These are phyloP conservation scores for Neodon shergylaensis DNA, from an alignment of 2,113 vertebrate genomes.

Conservation along the genomic window DNA sequence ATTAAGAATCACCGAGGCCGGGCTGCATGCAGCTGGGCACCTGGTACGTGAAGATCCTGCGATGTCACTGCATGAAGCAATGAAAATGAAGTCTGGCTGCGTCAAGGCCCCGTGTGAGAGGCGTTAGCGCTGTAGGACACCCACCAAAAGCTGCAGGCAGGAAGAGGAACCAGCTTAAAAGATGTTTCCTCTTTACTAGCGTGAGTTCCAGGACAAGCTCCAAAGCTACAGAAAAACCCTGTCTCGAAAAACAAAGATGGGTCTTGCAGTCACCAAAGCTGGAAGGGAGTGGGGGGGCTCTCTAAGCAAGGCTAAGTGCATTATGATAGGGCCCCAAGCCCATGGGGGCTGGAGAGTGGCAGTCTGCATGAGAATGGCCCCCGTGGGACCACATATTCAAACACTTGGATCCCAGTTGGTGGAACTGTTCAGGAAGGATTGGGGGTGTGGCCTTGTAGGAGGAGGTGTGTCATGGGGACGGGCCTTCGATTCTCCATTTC, in stretches of 20 bases:
- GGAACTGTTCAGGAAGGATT: not conserved
- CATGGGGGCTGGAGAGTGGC: not conserved
- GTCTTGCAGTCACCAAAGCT: too few species aligned
- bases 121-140: too few species aligned
- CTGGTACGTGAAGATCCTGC: not conserved
- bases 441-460: not conserved
- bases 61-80: not conserved
- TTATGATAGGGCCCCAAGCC: not conserved
- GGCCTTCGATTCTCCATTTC: not conserved
- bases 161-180: not conserved
- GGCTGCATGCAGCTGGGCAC: not conserved
- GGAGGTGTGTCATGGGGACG: not conserved
- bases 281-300: not conserved
- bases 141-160: not conserved
- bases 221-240: too few species aligned
- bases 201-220: too few species aligned
- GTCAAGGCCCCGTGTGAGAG: not conserved
- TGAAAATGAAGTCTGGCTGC: too few species aligned
- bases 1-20: not conserved
- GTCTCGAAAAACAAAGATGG: not conserved
- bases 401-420: not conserved
- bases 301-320: too few species aligned
- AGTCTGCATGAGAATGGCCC: not conserved
- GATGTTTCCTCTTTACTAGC: too few species aligned
- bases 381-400: not conserved